These are phyloP conservation scores for Chloebia gouldiae DNA, from an alignment of 2,113 vertebrate species.

Conservation along the genomic window DNA sequence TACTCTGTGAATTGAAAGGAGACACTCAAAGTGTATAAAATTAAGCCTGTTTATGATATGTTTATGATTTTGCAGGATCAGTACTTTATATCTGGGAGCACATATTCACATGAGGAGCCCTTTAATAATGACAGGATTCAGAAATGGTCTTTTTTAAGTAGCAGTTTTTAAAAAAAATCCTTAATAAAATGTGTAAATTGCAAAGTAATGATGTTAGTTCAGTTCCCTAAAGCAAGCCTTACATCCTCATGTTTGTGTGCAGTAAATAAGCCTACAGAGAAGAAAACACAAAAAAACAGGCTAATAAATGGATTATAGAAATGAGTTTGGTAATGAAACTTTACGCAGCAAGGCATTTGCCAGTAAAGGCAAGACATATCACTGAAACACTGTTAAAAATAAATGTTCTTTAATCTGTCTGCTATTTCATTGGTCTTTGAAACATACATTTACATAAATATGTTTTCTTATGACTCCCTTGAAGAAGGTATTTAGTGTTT, in stretches of 20 bases:
- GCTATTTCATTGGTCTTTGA: slow-evolving; percentile 19
- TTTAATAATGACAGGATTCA: neutral
- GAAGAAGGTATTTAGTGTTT: neutral
- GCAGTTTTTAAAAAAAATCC: neutral
- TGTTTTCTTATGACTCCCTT: neutral
- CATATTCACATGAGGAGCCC: neutral
- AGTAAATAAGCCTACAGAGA: neutral
- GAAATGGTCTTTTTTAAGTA: neutral
- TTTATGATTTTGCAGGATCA: neutral
- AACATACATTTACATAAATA: neutral
- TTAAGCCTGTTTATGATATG: neutral
- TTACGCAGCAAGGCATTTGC: neutral
- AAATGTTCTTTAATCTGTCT: neutral
- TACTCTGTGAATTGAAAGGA: neutral
- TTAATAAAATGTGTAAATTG: slow-evolving; percentile 23
- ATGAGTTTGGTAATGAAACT: neutral
- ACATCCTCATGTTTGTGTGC: neutral
- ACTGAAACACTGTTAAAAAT: slow-evolving; percentile 5
- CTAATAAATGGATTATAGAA: slow-evolving; percentile 6
- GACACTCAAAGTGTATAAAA: neutral
- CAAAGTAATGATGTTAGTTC: neutral
- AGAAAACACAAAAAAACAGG: neutral
- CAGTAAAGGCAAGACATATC: neutral
- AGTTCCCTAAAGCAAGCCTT: neutral
- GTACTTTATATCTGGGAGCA: neutral